These are phyloP conservation scores for Drosophila gunungcola DNA, from an alignment of 1,140 invertebrate genomes.

Conservation along the genomic window DNA sequence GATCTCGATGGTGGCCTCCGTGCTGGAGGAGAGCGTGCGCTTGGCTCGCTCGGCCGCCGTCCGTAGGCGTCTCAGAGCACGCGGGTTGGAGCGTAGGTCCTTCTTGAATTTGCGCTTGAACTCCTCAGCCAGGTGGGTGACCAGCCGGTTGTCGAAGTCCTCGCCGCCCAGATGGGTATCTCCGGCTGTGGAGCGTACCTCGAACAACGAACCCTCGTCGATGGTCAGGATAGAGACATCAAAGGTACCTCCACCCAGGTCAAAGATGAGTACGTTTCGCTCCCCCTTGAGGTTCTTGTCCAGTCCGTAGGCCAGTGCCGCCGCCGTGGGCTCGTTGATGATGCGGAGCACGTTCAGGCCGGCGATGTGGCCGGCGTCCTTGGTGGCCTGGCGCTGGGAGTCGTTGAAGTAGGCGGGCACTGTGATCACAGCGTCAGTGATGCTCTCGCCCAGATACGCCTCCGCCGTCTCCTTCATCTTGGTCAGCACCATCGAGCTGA, in stretches of 20 bases:
- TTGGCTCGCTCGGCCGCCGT: constrained; percentile 90
- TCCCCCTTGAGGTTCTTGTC: constrained; percentile 14
- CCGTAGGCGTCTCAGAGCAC: constrained; percentile 90
- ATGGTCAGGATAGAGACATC: constrained; percentile 95
- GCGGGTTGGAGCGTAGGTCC: constrained; percentile 89
- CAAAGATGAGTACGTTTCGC: constrained; percentile 9
- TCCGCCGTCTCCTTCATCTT: constrained; percentile 94
- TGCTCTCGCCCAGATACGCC: constrained; percentile 87
- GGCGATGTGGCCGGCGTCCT: constrained; percentile 88
- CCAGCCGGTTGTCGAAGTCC: constrained; percentile 92
- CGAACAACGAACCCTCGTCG: constrained; percentile 85
- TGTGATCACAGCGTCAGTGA: constrained; percentile 9
- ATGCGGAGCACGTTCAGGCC: constrained; percentile 89
- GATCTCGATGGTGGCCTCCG: constrained; percentile 89
- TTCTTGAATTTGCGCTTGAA: constrained; percentile 94
- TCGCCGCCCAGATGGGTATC: constrained; percentile 90
- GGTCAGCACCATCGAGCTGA: constrained; percentile 91
- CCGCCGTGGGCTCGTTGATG: constrained; percentile 78
- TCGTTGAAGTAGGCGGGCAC: constrained; percentile 24
- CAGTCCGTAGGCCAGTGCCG: constrained; percentile 9
- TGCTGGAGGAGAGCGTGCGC: constrained; percentile 88
- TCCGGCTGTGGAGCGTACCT: constrained; percentile 91
- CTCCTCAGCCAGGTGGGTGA: constrained; percentile 90
- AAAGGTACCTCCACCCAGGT: constrained; percentile 86
- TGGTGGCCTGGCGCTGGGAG: constrained; percentile 85